phyloP scores from a whole-genome alignment of 2,113 vertebrate genomes.

The Rousettus leschenaultii region DNA sequence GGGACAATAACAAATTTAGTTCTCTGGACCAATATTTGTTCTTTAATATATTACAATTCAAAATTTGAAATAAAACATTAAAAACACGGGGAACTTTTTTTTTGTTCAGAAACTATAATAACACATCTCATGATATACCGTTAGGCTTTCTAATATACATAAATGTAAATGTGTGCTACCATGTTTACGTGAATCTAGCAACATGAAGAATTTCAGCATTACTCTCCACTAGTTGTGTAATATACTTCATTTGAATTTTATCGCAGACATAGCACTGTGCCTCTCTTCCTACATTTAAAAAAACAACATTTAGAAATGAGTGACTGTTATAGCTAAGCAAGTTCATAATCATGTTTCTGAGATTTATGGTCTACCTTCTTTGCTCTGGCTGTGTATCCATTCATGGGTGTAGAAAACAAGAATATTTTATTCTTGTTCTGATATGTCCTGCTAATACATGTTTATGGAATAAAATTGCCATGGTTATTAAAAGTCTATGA shows the following conservation, averaged over 20 bases:
- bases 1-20: not conserved
- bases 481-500: conserved; percentile 74
- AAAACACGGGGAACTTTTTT: not conserved
- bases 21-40: not conserved
- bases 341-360: conserved; percentile 46
- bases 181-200: not conserved
- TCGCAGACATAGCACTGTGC: not conserved
- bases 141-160: not conserved
- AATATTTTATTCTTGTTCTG: conserved; percentile 66
- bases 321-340: conserved; percentile 42
- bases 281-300: conserved; percentile 38
- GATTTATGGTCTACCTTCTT: conserved; percentile 46
- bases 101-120: not conserved
- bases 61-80: not conserved
- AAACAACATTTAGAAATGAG: conserved; percentile 55
- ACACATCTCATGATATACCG: not conserved
- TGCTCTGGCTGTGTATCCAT: conserved; percentile 44
- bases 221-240: not conserved
- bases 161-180: not conserved
- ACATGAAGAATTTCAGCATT: not conserved
- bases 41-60: not conserved
- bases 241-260: not conserved
- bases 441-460: conserved; percentile 68
- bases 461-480: conserved; percentile 71
- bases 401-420: conserved; percentile 67